Base-by-base conservation (phyloP, 1,140 invertebrate genomes). In the Euwallacea similis region DNA sequence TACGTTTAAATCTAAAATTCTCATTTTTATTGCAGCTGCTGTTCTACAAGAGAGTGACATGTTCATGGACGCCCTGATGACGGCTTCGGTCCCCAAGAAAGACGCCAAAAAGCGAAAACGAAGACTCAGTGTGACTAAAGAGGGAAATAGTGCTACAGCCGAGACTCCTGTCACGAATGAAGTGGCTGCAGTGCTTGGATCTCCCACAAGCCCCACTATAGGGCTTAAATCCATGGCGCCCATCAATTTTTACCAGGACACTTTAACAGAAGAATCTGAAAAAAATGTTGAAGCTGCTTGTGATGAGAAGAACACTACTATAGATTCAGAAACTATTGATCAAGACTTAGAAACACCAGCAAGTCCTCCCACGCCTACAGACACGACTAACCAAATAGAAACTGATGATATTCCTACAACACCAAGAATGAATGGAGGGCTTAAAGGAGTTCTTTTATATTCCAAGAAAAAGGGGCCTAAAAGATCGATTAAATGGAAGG, bases 181-280 rank as follows among this genome's bases (percentile, higher is more conserved):
- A 10, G 80, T 81, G 71, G 73, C 7, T 80, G 78, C 74, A 68
- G 81, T 82, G 71, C 80, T 82, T 9, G 13, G 53, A 72, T 74
- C 7, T 79, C 79, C 74, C 67, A 81, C 82, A 71, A 42, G 71
- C 2, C 55, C 73, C 60, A 69, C 54, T 68, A 72, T 82, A 7
- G 77, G 80, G n/a, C 80, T 86, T 16, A 84, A 83, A 42, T 76
- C 74, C 7, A 82, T 86, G 62, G 83, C 85, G 8, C 88, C 89
- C 55, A 85, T 89, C 11, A 87, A 95, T 85, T 97, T 97, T 82
- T 97, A 97, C 83, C 92, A 95, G 85, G 94, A 97, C 74, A 97
- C 94, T 0, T 81, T 95, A 65, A 86, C 89, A 75, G 84, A 90
- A 78, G 69, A 71, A 16, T 84, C 58, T 81, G 83, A 83, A 33